Conservation (phyloP, 2,888 invertebrate genomes). For the Hypomecis punctinalis region DNA sequence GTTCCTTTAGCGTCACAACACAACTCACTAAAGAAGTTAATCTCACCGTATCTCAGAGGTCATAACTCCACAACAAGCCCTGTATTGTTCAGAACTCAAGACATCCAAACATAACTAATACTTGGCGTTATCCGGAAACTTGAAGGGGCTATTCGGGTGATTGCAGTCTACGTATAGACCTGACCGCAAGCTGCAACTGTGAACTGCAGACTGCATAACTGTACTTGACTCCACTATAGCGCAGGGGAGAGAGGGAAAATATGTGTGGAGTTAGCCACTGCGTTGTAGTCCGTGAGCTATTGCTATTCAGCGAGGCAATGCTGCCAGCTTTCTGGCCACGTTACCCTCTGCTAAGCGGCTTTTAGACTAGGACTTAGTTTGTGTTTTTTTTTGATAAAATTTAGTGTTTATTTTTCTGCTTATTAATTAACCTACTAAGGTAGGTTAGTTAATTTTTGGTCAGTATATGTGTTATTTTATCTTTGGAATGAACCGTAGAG, state of each 20-base stretch:
- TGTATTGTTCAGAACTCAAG: conserved; percentile 34
- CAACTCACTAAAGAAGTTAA: conserved; percentile 11
- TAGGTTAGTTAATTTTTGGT: too few relatives aligned
- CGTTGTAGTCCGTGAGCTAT: too few relatives aligned
- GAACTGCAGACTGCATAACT: not conserved
- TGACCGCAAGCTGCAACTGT: not conserved
- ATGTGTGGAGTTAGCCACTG: too few relatives aligned
- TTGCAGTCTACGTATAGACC: not conserved
- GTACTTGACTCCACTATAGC: not conserved
- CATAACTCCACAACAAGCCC: conserved; percentile 33
- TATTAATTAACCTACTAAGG: too few relatives aligned
- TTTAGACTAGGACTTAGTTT: too few relatives aligned
- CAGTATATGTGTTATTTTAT: too few relatives aligned
- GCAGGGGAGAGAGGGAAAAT: not conserved
- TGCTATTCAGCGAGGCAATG: too few relatives aligned
- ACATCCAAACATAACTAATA: conserved; percentile 40
- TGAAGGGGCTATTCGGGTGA: conserved; percentile 20
- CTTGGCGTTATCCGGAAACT: conserved; percentile 43
- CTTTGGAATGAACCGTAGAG: too few relatives aligned
- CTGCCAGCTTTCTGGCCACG: too few relatives aligned
- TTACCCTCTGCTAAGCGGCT: too few relatives aligned
- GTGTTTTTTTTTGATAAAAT: too few relatives aligned
- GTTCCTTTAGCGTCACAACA: not conserved
- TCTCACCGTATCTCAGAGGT: conserved; percentile 30
- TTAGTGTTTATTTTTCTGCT: too few relatives aligned